Evolutionary conservation across 1,140 invertebrate genomes (phyloP).

Genomic region (Periplaneta americana): DNA sequence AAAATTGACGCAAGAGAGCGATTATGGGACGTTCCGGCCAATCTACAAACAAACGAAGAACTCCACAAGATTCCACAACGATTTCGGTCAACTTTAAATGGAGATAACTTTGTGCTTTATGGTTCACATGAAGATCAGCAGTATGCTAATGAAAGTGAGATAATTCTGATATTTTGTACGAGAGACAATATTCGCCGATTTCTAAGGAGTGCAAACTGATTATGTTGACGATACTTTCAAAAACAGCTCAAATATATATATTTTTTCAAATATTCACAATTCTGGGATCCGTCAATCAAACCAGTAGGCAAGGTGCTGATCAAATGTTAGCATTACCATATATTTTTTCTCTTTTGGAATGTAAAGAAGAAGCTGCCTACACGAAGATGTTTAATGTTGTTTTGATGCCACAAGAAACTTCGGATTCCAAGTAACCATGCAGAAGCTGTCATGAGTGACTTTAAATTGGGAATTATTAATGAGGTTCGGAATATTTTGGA

Average conservation of each 20-base stretch:
- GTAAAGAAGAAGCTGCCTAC: background rate
- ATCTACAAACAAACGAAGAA: background rate
- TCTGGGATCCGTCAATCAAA: background rate
- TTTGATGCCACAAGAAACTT: background rate
- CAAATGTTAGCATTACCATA: background rate
- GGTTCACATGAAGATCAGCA: background rate
- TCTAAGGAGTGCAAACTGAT: background rate
- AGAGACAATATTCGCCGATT: background rate
- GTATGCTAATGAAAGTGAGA: background rate
- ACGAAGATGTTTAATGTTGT: background rate
- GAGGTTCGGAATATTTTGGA: background rate
- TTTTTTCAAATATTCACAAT: background rate
- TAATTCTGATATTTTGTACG: background rate
- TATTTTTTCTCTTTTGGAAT: background rate
- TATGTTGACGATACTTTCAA: background rate
- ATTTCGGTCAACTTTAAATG: background rate
- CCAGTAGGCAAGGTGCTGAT: background rate
- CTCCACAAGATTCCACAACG: background rate
- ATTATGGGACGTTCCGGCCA: background rate
- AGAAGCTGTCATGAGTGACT: background rate
- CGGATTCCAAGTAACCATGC: background rate
- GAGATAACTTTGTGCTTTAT: too few relatives aligned
- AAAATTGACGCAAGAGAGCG: background rate
- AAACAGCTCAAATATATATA: background rate
- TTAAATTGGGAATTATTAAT: background rate